Conservation (phyloP, 1,140 invertebrate genomes). For the Bombus breviceps region DNA sequence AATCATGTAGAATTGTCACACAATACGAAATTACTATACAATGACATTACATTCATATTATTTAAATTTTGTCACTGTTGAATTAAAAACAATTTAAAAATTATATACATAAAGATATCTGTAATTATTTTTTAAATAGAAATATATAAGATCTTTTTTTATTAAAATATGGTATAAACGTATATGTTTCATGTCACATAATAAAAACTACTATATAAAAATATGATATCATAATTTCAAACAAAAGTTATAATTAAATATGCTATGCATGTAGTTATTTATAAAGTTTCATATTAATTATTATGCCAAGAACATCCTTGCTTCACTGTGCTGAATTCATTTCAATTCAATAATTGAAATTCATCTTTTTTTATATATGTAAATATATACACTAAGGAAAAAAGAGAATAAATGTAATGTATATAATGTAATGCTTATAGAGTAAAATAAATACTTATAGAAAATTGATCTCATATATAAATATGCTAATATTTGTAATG, state of each 20-base stretch:
- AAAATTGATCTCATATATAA: not conserved
- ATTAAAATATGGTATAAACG: slow-evolving; percentile 5
- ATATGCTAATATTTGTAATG: not conserved
- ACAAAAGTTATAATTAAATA: not conserved
- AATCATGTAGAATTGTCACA: slow-evolving; percentile 64
- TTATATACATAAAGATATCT: not conserved
- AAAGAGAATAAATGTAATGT: not conserved
- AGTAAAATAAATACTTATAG: not conserved
- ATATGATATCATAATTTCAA: not conserved
- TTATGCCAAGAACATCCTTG: not conserved
- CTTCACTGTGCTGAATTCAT: slow-evolving; percentile 5
- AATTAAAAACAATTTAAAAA: not conserved
- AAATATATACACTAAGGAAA: not conserved
- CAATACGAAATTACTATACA: slow-evolving; percentile 74
- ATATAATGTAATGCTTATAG: not conserved
- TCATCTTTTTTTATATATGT: not conserved
- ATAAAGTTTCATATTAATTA: slow-evolving; percentile 23
- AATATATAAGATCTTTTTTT: not conserved
- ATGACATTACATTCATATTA: slow-evolving; percentile 68
- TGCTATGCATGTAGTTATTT: not conserved
- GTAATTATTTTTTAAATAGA: not conserved
- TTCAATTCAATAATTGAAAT: slow-evolving; percentile 24
- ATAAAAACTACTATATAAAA: not conserved
- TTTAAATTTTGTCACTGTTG: slow-evolving; percentile 48
- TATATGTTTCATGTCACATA: not conserved